Percentiles rank a stretch among this genome's conserved stretches.
These are phyloP conservation scores for Ibidorhyncha struthersii DNA, from an alignment of 2,113 vertebrate species.

Conservation along the genomic window DNA sequence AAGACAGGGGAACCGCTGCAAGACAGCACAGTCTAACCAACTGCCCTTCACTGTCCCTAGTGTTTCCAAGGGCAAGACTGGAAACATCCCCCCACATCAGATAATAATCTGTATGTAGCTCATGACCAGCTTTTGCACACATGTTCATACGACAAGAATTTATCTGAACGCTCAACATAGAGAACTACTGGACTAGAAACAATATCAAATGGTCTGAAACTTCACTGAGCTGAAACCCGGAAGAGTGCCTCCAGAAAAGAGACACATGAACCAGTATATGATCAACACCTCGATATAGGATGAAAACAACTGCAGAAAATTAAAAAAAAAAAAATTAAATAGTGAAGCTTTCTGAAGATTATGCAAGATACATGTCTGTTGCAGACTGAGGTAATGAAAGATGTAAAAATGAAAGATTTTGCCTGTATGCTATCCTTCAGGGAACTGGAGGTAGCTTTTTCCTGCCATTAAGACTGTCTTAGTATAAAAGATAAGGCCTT, in stretches of 20 bases:
- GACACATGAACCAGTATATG: rapidly evolving
- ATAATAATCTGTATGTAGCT: not conserved
- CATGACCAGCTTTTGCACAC: not conserved
- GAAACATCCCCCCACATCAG: not conserved
- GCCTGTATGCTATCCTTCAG: rapidly evolving
- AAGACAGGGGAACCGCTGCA: not conserved
- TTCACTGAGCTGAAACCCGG: not conserved
- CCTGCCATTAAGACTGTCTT: not conserved
- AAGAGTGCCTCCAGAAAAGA: not conserved
- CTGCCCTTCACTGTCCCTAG: not conserved
- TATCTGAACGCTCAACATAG: not conserved
- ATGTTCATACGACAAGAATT: not conserved
- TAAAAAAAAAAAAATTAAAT: not conserved
- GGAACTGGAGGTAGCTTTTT: not conserved
- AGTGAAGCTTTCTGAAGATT: not conserved
- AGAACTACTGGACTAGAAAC: not conserved
- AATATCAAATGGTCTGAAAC: not conserved
- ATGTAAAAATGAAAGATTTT: not conserved
- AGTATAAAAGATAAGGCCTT: not conserved
- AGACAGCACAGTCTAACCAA: not conserved
- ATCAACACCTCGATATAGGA: not conserved
- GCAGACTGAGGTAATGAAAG: not conserved
- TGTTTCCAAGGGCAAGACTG: not conserved
- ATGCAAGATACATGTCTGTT: not conserved
- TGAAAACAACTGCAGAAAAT: not conserved